Percentiles rank a stretch among this genome's conserved stretches.
phyloP scores from a whole-genome alignment of 2,113 vertebrate genomes.

The Mustelus asterias region DNA sequence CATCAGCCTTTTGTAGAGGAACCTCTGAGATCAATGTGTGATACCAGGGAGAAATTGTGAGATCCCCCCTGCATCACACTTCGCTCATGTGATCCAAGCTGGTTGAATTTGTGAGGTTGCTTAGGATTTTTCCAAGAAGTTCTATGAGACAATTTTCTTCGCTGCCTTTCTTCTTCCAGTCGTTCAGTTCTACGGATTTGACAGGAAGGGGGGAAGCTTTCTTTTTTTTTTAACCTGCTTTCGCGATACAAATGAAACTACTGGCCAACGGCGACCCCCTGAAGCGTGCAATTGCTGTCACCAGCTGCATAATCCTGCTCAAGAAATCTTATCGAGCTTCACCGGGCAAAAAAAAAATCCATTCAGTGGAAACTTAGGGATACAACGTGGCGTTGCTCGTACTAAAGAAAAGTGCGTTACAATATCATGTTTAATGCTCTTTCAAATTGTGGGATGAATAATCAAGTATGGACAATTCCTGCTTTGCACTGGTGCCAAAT shows the following conservation, averaged over 20 bases:
- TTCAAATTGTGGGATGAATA: neutral
- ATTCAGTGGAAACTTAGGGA: neutral
- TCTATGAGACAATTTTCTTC: neutral
- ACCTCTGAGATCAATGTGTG: constrained; percentile 55
- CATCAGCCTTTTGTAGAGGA: constrained; percentile 68
- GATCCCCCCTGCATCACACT: constrained; percentile 42
- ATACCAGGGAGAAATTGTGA: constrained; percentile 57
- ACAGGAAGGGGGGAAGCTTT: neutral
- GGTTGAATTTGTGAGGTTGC: neutral
- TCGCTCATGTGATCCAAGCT: neutral
- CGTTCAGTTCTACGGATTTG: neutral
- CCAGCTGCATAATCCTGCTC: neutral
- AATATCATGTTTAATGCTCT: neutral
- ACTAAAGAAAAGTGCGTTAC: neutral
- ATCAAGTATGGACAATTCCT: neutral
- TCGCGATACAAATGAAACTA: neutral
- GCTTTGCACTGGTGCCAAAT: neutral
- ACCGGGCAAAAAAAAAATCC: neutral
- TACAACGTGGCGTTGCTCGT: neutral
- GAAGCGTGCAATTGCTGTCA: neutral
- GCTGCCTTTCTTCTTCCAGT: neutral
- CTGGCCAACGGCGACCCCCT: neutral
- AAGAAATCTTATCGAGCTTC: neutral
- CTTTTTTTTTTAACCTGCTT: neutral
- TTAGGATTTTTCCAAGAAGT: neutral